Evolutionary conservation across 2,113 vertebrate species (phyloP), one percentile per base, ranked within the genome.

Genomic region (Callithrix jacchus): DNA sequence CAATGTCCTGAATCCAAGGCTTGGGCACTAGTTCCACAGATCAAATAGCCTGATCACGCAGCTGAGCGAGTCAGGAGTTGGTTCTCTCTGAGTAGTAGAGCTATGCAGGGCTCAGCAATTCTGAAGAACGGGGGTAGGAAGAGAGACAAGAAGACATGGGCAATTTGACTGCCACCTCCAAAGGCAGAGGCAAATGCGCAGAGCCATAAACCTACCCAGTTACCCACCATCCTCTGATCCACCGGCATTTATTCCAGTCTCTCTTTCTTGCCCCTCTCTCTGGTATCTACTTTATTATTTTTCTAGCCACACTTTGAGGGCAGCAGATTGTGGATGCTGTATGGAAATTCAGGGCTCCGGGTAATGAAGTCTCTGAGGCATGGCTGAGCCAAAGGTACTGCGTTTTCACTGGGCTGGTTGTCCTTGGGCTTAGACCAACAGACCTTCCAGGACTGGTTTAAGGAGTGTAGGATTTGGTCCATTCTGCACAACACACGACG

Each of bases 401-500:
- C 45, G 5, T 77, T 94, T 92, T 94, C 64, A 35, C 25, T 74
- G 73, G 93, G 32, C 3, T 70, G 89, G 21, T 64, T 96, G 42
- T 90, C 12, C 18, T 12, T 10, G 9, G 54, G 12, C 45, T 97
- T 91, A 76, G 45, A 80, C 76, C 79, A 40, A 66, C 27, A 92
- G 82, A 47, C 30, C 58, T 74, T 87, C 94, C 87, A 96, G 92
- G 85, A 95, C 68, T 68, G 74, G 91, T 32, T 40, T 4, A 96
- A 94, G 73, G 93, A 87, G 85, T 17, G 17, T 45, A 25, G 42
- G 87, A 25, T 74, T 97, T 76, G 94, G 45, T 42, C 21, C 23
- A 32, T 37, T 21, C 2, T 45, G 42, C 14, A n/a, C 9, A 58
- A 21, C 20, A 56, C 42, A 54, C 0, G 32, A 76, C 5, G 25